Conservation (phyloP, 2,888 invertebrate genomes). For the Dichetophora obliterata region DNA sequence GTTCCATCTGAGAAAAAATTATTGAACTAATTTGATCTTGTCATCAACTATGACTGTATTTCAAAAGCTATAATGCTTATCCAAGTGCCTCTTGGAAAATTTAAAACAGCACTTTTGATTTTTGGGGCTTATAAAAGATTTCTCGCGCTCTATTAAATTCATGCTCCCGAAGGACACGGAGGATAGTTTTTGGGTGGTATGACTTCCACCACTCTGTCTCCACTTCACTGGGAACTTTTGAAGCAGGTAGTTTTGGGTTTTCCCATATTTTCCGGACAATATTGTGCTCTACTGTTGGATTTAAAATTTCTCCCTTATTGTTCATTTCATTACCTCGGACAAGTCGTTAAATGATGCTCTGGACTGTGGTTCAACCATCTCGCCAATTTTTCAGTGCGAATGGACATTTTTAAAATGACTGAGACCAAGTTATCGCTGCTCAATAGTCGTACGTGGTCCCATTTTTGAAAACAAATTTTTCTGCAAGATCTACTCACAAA, state of each 20-base stretch:
- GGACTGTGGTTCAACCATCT: conserved; percentile 40
- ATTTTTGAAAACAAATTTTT: no score
- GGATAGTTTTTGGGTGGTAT: no score
- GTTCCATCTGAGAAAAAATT: conserved; percentile 33
- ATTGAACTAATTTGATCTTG: conserved; percentile 43
- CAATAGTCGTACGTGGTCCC: conserved; percentile 38
- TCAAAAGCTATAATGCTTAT: conserved; percentile 14
- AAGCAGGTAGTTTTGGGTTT: conserved; percentile 43
- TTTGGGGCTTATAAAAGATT: conserved; percentile 37
- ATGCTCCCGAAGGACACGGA: conserved; percentile 39
- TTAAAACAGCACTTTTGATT: conserved; percentile 3
- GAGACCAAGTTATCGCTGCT: conserved; percentile 36
- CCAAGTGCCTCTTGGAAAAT: conserved; percentile 27
- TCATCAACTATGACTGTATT: conserved; percentile 36
- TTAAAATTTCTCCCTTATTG: conserved; percentile 37
- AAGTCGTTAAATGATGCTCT: conserved; percentile 42
- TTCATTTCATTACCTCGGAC: conserved; percentile 37
- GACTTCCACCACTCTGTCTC: conserved; percentile 32
- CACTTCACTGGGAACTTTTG: conserved; percentile 36
- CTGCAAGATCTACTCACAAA: conserved; percentile 8
- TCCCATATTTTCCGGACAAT: conserved; percentile 44
- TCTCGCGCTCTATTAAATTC: conserved; percentile 43
- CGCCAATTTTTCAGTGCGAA: conserved; percentile 38
- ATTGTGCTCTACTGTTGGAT: conserved; percentile 33
- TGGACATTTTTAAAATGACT: conserved; percentile 37